Conservation (phyloP, 2,113 vertebrate species). For the Nesoenas mayeri region DNA sequence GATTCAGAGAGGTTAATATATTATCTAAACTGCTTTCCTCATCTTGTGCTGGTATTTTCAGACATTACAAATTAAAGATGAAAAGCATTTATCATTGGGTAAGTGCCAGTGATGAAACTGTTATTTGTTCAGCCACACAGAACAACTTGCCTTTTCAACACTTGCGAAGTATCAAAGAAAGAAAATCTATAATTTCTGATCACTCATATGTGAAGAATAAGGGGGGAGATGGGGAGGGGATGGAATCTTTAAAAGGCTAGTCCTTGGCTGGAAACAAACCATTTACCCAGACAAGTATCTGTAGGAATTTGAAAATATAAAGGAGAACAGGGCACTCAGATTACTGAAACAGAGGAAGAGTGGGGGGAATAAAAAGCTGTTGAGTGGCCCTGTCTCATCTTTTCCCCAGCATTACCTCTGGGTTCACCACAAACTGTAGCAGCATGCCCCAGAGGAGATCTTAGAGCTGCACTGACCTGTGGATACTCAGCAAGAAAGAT, state of each 20-base stretch:
- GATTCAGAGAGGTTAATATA: background rate
- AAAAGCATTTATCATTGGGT: background rate
- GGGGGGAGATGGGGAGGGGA: fast-evolving
- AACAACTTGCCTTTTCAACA: background rate
- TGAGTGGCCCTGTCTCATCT: background rate
- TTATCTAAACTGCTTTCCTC: background rate
- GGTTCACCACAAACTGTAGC: background rate
- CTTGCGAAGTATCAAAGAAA: background rate
- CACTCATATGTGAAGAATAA: background rate
- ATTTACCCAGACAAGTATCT: background rate
- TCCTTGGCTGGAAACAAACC: background rate
- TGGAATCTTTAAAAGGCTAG: background rate
- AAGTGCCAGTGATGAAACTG: background rate
- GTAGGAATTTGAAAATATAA: background rate
- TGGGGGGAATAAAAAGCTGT: background rate
- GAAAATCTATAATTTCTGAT: slow-evolving; percentile 6
- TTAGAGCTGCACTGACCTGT: background rate
- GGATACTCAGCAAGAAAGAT: background rate
- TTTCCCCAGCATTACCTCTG: background rate
- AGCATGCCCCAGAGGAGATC: fast-evolving
- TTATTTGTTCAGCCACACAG: slow-evolving; percentile 7
- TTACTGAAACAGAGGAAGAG: background rate
- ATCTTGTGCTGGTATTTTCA: background rate
- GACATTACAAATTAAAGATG: slow-evolving; percentile 7
- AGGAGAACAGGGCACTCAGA: background rate